Evolutionary conservation across 2,797 vertebrate species (phyloP).

Genomic region (Takifugu rubripes): DNA sequence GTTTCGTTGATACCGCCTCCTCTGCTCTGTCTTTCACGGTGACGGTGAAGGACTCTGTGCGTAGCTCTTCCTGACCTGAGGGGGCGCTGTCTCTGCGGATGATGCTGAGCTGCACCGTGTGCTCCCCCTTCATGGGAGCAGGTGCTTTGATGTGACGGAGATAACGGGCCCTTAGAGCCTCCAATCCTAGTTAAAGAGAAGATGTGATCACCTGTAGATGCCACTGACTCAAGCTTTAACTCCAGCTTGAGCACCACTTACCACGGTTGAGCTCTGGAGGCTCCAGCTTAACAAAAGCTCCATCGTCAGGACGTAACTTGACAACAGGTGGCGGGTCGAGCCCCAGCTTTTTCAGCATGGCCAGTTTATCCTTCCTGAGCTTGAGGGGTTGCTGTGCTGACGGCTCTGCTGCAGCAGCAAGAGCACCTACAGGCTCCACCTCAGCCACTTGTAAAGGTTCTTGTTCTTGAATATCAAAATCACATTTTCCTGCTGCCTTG

Average conservation of each 20-base stretch:
- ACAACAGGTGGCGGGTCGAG: conserved; percentile 85
- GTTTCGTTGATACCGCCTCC: conserved; percentile 71
- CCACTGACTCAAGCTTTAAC: neutral
- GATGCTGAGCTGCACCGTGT: conserved; percentile 78
- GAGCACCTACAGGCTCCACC: neutral
- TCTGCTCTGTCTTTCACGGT: conserved; percentile 80
- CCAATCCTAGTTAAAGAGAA: conserved; percentile 74
- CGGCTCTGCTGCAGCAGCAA: neutral
- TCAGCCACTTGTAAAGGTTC: conserved; percentile 1
- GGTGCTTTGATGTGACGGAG: conserved; percentile 80
- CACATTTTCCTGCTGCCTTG: neutral
- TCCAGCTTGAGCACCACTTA: conserved; percentile 38
- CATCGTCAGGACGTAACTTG: conserved; percentile 78
- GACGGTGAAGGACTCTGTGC: conserved; percentile 76
- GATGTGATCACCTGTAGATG: too few species aligned
- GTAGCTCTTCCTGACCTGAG: conserved; percentile 85
- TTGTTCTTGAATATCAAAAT: conserved; percentile 6
- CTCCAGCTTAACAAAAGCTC: conserved; percentile 86
- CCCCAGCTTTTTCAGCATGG: conserved; percentile 86
- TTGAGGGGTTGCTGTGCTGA: conserved; percentile 43
- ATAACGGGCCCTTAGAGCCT: conserved; percentile 90
- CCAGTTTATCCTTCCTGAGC: conserved; percentile 78
- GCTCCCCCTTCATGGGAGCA: conserved; percentile 64
- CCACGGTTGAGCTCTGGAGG: conserved; percentile 81
- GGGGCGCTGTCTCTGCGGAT: conserved; percentile 84